A percentile compares a stretch with the other conserved stretches of the same genome.
Evolutionary conservation across 1,140 invertebrate genomes (phyloP).

Genomic region (Bombus soroeensis): DNA sequence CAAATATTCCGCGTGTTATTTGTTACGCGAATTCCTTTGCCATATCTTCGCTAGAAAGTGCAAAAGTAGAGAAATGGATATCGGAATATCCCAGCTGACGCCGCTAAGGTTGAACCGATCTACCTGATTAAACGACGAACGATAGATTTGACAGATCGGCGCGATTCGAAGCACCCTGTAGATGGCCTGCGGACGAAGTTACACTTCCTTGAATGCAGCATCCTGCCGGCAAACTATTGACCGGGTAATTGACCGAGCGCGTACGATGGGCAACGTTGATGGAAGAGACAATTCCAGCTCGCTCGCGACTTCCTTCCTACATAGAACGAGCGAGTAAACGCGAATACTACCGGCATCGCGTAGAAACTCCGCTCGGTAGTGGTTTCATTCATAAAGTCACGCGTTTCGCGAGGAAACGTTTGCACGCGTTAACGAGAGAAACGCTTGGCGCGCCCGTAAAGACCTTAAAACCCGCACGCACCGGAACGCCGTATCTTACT

Average conservation of each 20-base stretch:
- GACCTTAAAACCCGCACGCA: slow-evolving; percentile 47
- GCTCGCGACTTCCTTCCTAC: slow-evolving; percentile 78
- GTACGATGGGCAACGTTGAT: slow-evolving; percentile 43
- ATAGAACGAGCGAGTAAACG: slow-evolving; percentile 77
- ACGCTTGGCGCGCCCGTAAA: slow-evolving; percentile 39
- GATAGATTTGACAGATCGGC: slow-evolving; percentile 74
- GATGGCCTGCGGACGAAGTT: slow-evolving; percentile 64
- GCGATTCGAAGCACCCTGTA: slow-evolving; percentile 74
- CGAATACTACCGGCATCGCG: slow-evolving; percentile 72
- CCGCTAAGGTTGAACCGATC: background rate
- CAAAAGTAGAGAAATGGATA: no score
- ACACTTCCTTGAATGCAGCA: slow-evolving; percentile 78
- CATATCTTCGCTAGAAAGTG: no score
- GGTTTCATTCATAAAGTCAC: slow-evolving; percentile 81
- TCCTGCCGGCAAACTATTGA: slow-evolving; percentile 76
- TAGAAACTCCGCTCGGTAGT: slow-evolving; percentile 70
- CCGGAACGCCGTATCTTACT: slow-evolving; percentile 46
- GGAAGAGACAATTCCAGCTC: slow-evolving; percentile 74
- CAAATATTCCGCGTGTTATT: no score
- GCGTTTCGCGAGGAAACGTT: slow-evolving; percentile 72
- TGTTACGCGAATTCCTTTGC: no score
- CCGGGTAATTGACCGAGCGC: slow-evolving; percentile 52
- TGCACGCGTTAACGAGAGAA: slow-evolving; percentile 70
- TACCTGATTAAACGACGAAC: slow-evolving; percentile 78
- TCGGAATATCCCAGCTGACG: no score